Evolutionary conservation across 2,888 invertebrate species (phyloP).

Genomic region (Mantis religiosa): DNA sequence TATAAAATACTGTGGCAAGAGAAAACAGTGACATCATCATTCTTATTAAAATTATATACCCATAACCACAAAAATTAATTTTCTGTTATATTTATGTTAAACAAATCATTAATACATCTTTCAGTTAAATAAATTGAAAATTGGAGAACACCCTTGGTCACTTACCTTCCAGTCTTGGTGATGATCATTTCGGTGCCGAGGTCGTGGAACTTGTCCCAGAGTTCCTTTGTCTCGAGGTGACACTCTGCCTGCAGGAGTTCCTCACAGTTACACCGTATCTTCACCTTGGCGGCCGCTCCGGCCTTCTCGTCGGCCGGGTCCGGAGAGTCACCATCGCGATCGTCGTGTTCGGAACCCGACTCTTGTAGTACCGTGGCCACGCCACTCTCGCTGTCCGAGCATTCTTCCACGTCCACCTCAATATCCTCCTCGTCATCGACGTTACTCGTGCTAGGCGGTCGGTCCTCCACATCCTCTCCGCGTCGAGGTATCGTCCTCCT

Average conservation of each 20-base stretch:
- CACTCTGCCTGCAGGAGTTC: constrained; percentile 63
- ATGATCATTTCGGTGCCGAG: constrained; percentile 83
- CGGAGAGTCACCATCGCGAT: constrained; percentile 24
- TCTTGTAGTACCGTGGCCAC: not conserved
- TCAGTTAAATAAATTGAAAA: too few relatives aligned
- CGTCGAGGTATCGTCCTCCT: constrained; percentile 39
- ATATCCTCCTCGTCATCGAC: constrained; percentile 55
- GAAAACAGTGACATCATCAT: too few relatives aligned
- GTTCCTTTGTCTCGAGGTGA: constrained; percentile 73
- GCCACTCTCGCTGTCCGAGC: constrained; percentile 57
- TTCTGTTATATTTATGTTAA: too few relatives aligned
- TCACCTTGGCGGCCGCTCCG: constrained; percentile 41
- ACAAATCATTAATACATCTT: too few relatives aligned
- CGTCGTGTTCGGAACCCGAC: constrained; percentile 28
- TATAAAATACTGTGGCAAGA: too few relatives aligned
- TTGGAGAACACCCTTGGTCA: too few relatives aligned
- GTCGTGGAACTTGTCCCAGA: constrained; percentile 77
- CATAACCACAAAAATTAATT: too few relatives aligned
- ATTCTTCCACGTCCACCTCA: constrained; percentile 68
- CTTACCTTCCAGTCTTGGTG: constrained; percentile 78
- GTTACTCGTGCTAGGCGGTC: constrained; percentile 30
- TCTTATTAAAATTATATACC: too few relatives aligned
- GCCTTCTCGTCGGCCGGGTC: constrained; percentile 29
- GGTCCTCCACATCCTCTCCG: constrained; percentile 6
- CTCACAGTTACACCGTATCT: constrained; percentile 62